A percentile compares a stretch with the other conserved stretches of the same genome.
Evolutionary conservation across 2,888 invertebrate species (phyloP).

Genomic region (Caradrina kadenii): DNA sequence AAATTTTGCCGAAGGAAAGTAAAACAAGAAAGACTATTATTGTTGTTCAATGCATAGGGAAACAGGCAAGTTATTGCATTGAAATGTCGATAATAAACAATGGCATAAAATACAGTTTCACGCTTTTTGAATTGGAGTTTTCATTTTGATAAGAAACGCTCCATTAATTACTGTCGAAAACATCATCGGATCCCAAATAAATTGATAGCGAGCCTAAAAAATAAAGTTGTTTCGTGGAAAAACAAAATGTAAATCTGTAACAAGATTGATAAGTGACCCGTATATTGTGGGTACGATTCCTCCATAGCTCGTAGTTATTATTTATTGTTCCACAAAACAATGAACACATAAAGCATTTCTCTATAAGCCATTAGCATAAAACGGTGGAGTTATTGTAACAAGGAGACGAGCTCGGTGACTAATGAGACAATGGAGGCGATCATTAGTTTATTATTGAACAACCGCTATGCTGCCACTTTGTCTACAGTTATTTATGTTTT

Average conservation of each 20-base stretch:
- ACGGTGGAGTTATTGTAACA: slow-evolving; percentile 74
- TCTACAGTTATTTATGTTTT: slow-evolving; percentile 57
- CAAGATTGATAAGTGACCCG: slow-evolving; percentile 60
- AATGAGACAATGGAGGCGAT: slow-evolving; percentile 65
- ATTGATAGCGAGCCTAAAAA: slow-evolving; percentile 51
- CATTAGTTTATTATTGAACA: slow-evolving; percentile 58
- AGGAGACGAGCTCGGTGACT: slow-evolving; percentile 66
- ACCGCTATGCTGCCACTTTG: slow-evolving; percentile 51
- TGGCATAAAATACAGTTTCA: slow-evolving; percentile 25
- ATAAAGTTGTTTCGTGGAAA: slow-evolving; percentile 65
- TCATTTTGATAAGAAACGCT: slow-evolving; percentile 28
- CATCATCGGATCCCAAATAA: slow-evolving; percentile 51
- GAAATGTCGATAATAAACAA: slow-evolving; percentile 26
- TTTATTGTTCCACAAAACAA: slow-evolving; percentile 86
- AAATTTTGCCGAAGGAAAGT: not conserved
- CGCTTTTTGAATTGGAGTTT: slow-evolving; percentile 20
- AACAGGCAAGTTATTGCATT: slow-evolving; percentile 1
- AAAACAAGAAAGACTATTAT: not conserved
- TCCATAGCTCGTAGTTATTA: slow-evolving; percentile 72
- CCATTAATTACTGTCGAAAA: slow-evolving; percentile 37
- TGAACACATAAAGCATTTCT: slow-evolving; percentile 86
- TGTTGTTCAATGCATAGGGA: not conserved
- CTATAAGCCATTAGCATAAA: slow-evolving; percentile 85
- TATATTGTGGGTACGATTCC: slow-evolving; percentile 62
- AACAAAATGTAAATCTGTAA: slow-evolving; percentile 67